A percentile compares a stretch with the other conserved stretches of the same genome.
Evolutionary conservation across 2,113 vertebrate genomes (phyloP).

Genomic region (Ascaphus truei): DNA sequence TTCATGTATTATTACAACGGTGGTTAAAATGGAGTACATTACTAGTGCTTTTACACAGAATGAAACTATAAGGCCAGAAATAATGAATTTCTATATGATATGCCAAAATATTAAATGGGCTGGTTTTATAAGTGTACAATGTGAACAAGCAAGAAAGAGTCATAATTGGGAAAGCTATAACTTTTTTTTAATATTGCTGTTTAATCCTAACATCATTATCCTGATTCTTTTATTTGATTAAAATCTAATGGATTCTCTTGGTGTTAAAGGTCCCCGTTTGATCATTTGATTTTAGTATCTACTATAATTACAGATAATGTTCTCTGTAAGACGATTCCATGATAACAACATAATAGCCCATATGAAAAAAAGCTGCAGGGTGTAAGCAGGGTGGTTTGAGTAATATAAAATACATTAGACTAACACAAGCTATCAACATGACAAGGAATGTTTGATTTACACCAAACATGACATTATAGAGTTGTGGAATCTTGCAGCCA

Average conservation of each 20-base stretch:
- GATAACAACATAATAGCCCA: slow-evolving; percentile 84
- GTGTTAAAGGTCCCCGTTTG: slow-evolving; percentile 90
- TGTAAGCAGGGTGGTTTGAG: slow-evolving; percentile 72
- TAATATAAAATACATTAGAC: slow-evolving; percentile 85
- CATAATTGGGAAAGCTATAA: too few relatives aligned
- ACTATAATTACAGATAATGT: slow-evolving; percentile 99
- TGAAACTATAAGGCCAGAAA: too few relatives aligned
- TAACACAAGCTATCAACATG: slow-evolving; percentile 81
- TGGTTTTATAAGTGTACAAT: too few relatives aligned
- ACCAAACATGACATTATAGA: slow-evolving; percentile 63
- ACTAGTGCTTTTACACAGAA: too few relatives aligned
- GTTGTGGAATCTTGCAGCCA: slow-evolving; percentile 31
- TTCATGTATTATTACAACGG: too few relatives aligned
- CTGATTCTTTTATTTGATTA: slow-evolving; percentile 98
- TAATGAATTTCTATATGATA: too few relatives aligned
- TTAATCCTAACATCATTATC: slow-evolving; percentile 93
- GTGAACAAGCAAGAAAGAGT: too few relatives aligned
- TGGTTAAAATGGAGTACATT: too few relatives aligned
- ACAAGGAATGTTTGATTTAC: slow-evolving; percentile 81
- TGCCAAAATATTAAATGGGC: too few relatives aligned
- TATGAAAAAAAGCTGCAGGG: slow-evolving; percentile 78
- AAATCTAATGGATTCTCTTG: slow-evolving; percentile 98
- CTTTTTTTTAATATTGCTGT: slow-evolving; percentile 72
- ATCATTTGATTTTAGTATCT: slow-evolving; percentile 97
- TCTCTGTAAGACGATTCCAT: slow-evolving; percentile 85